Evolutionary conservation across 1,140 invertebrate species (phyloP), one percentile per base, ranked within the genome.

Genomic region (Pseudomyrmex concolor): DNA sequence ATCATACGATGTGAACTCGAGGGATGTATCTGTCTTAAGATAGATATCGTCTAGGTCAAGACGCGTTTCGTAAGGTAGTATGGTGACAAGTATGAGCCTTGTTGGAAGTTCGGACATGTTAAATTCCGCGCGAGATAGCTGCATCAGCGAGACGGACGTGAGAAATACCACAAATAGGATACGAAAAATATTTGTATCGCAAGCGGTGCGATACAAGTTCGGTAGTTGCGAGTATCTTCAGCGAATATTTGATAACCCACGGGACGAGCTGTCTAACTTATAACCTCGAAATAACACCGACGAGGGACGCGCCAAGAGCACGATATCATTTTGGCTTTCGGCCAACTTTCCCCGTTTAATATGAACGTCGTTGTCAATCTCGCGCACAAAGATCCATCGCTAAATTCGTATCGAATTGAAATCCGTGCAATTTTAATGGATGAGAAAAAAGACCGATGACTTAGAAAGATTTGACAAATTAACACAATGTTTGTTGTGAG

Each of bases 151-250:
- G 68, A 57, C 67, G 67, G 66, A 80, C 76, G 76, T 80, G 76
- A 80, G 66, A 80, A 80, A 80, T 80, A 80, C 70, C 54, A 80
- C 54, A 80, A 70, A 80, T 80, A 43, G 19, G 43, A 80, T 19
- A 68, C 54, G 54, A n/a, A 45, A 70, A 68, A 59, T 70, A 76
- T 64, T 67, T 80, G 67, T 70, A 66, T 70, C 57, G 51, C 48
- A 60, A 60, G 34, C 60, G 48, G 73, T 48, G 59, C 76, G 76
- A 71, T 80, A 70, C 76, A 71, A 80, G 76, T 80, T 70, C 45
- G 54, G 76, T 80, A 71, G 76, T 71, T 80, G 66, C 57, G 43
- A 80, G 54, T 80, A 80, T 80, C 76, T 80, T 80, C 66, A 59
- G 54, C 76, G 76, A 80, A 80, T 80, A 80, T 71, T 80, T 71